Base-by-base conservation (phyloP, 2,888 invertebrate genomes). In the Drosophila acutilabella region DNA sequence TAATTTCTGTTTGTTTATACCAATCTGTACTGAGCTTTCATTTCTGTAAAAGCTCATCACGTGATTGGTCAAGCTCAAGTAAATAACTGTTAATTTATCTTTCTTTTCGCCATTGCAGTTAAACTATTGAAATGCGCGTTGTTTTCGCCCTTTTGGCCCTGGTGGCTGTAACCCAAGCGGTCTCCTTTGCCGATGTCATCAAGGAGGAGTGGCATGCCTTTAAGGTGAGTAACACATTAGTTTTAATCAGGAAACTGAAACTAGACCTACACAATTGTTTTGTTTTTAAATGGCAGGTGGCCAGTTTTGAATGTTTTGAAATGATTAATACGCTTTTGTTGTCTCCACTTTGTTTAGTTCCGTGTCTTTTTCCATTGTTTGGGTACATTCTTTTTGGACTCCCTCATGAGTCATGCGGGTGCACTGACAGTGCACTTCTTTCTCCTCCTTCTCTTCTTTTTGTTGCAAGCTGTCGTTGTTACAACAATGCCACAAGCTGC, bases 171-270 rank as follows among this genome's bases (percentile, higher is more conserved):
- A 93, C 93, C 36, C 94, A 94, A 56, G 96, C 96, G 4, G 94
- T 96, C 51, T 95, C 95, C 64, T 94, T 96, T 88, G 93, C 94
- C 77, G 96, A 97, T 85, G 93, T 97, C 70, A 93, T 96, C 53
- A 93, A 93, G 74, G 96, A 96, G 90, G 96, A 96, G 93, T 96
- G 96, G 96, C 92, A 93, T n/a, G 93, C 95, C 0, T 96, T 94
- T 90, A 96, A 96, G 95, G 96, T 96, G 93, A 92, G 89, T 83
- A 64, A 69, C 11, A 8, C 40, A 18, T 30, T 1, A 30, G 18
- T 26, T 14, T 50, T 3, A 14, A 14, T 13, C 7, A 47, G 14
- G 50, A 23, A 54, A 57, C 42, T 13, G 16, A 14, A 66, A 26
- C 3, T 16, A 33, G 26, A 52, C 18, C 36, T 23, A 11, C 36